A percentile compares a stretch with the other conserved stretches of the same genome.
phyloP scores from a whole-genome alignment of 2,888 invertebrate genomes.

The Leptinotarsa peninsularis region DNA sequence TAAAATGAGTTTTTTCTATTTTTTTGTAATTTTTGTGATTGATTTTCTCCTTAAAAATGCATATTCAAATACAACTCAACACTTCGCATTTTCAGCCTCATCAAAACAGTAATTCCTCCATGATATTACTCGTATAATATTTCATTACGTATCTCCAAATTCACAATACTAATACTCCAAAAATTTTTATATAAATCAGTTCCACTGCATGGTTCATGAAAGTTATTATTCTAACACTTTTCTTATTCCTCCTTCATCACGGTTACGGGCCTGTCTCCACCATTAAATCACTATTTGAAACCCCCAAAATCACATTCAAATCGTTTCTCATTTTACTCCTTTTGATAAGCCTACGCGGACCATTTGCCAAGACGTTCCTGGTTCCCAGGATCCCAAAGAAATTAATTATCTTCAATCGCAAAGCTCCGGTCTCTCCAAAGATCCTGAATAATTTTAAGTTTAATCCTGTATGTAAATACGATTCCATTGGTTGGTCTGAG shows the following conservation, averaged over 20 bases:
- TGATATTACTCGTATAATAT: no score
- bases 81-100: no score
- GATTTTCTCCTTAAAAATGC: no score
- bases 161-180: no score
- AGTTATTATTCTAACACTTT: no score
- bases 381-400: constrained; percentile 3
- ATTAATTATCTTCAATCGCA: constrained; percentile 13
- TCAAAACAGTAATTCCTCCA: no score
- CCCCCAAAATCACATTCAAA: constrained; percentile 3
- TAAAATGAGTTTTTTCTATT: no score
- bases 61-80: no score
- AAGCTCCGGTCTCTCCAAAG: constrained; percentile 12
- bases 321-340: neutral
- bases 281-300: constrained; percentile 3
- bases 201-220: no score
- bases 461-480: constrained; percentile 19
- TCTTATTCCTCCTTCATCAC: neutral
- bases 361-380: constrained; percentile 6
- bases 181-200: no score
- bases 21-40: no score
- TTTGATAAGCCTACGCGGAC: neutral
- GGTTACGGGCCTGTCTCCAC: neutral
- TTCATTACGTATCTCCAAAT: no score
- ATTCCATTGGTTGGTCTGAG: constrained; percentile 12
- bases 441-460: constrained; percentile 21